phyloP scores from a whole-genome alignment of 2,113 vertebrate species.

The Peromyscus maniculatus region DNA sequence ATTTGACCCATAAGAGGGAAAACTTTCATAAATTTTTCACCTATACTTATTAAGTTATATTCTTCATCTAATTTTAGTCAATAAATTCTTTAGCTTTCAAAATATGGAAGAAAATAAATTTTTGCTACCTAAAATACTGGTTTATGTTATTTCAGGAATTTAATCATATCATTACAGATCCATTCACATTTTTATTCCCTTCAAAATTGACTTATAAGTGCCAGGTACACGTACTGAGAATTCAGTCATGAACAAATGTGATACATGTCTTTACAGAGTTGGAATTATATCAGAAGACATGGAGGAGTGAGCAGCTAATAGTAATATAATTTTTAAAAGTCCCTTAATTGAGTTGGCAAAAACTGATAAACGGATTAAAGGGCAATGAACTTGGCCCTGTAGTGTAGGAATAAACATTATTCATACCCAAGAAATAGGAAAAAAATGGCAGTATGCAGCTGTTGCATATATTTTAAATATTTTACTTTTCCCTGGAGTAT shows the following conservation, averaged over 20 bases:
- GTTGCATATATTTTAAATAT: background rate
- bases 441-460: background rate
- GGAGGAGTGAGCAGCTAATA: background rate
- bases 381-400: background rate
- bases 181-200: constrained; percentile 6
- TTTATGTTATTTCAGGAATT: background rate
- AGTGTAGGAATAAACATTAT: background rate
- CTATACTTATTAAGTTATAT: background rate
- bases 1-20: background rate
- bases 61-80: background rate
- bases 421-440: background rate
- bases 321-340: background rate
- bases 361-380: background rate
- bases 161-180: background rate
- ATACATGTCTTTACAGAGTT: background rate
- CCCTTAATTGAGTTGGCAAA: background rate
- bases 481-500: background rate
- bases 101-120: constrained; percentile 4
- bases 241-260: background rate
- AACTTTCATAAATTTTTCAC: background rate
- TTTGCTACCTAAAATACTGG: background rate
- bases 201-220: background rate
- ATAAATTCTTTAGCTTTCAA: constrained; percentile 7
- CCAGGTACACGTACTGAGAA: background rate
- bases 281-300: constrained; percentile 31